Evolutionary conservation across 1,140 invertebrate genomes (phyloP).

Genomic region (Holcopasites calliopsidis): DNA sequence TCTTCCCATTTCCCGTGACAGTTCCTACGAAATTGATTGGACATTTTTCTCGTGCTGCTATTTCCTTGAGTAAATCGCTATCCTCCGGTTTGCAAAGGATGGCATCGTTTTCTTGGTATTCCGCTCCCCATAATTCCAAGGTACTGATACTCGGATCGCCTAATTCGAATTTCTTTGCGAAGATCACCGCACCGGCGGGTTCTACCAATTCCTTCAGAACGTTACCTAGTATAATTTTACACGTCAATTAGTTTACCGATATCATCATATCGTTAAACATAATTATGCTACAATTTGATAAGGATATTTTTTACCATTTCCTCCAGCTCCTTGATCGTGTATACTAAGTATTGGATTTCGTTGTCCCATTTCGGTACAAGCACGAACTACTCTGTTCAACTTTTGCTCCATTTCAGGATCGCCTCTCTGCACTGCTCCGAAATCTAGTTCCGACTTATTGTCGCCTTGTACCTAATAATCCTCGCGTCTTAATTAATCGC

Average conservation of each 20-base stretch:
- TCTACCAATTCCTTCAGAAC: constrained; percentile 98
- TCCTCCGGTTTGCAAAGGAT: constrained; percentile 87
- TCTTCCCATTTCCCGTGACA: constrained; percentile 92
- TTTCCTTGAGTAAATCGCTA: constrained; percentile 84
- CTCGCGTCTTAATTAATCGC: neutral
- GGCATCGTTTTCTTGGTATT: constrained; percentile 98
- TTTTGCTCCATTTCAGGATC: constrained; percentile 99
- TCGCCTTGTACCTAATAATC: constrained; percentile 88
- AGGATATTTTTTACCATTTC: constrained; percentile 86
- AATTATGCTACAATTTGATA: neutral
- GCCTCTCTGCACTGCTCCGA: constrained; percentile 97
- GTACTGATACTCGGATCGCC: constrained; percentile 97
- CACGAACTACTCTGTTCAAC: constrained; percentile 94
- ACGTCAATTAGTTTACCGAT: neutral
- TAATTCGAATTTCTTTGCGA: constrained; percentile 91
- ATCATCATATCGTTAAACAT: neutral
- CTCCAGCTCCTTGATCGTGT: constrained; percentile 98
- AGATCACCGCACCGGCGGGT: constrained; percentile 95
- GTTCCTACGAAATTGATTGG: constrained; percentile 95
- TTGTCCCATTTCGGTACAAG: constrained; percentile 90
- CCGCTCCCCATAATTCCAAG: constrained; percentile 97
- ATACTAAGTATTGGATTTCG: constrained; percentile 96
- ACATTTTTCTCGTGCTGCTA: constrained; percentile 93
- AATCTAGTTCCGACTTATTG: constrained; percentile 93
- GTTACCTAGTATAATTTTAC: constrained; percentile 84